Evolutionary conservation across 64 coral and sea anemone genomes (phyloP).

Genomic region (Acropora tenuis): DNA sequence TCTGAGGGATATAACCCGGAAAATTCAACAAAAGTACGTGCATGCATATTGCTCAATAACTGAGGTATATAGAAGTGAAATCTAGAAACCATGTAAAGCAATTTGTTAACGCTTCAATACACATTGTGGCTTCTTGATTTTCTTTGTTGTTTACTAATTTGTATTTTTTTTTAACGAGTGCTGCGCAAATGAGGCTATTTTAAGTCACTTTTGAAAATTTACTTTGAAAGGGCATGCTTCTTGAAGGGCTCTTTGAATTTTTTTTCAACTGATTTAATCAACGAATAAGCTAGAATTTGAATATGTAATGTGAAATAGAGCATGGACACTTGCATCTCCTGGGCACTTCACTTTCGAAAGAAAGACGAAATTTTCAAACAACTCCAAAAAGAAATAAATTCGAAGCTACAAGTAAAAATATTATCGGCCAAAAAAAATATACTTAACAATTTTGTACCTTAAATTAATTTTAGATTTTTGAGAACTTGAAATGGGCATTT

Average conservation of each 20-base stretch:
- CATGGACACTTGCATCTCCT: background rate
- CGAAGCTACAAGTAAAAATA: background rate
- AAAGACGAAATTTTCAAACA: too few species aligned
- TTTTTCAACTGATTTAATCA: too few species aligned
- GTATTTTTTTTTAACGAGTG: too few species aligned
- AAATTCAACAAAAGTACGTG: too few species aligned
- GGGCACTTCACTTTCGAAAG: background rate
- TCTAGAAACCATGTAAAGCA: conserved; percentile 30
- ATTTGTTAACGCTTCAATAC: conserved; percentile 19
- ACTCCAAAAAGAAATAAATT: background rate
- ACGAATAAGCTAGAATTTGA: background rate
- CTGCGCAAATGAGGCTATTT: too few species aligned
- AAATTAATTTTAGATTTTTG: background rate
- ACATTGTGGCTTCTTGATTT: background rate
- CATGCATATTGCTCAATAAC: too few species aligned
- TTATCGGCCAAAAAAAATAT: background rate
- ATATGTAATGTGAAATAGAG: conserved; percentile 10
- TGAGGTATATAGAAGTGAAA: background rate
- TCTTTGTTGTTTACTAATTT: too few species aligned
- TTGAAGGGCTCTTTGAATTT: too few species aligned
- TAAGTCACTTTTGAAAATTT: too few species aligned
- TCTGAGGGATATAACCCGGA: too few species aligned
- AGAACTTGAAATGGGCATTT: background rate
- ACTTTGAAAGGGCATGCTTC: too few species aligned
- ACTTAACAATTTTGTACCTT: background rate